Evolutionary conservation across 2,113 vertebrate genomes (phyloP).

Genomic region (Silurus glanis): DNA sequence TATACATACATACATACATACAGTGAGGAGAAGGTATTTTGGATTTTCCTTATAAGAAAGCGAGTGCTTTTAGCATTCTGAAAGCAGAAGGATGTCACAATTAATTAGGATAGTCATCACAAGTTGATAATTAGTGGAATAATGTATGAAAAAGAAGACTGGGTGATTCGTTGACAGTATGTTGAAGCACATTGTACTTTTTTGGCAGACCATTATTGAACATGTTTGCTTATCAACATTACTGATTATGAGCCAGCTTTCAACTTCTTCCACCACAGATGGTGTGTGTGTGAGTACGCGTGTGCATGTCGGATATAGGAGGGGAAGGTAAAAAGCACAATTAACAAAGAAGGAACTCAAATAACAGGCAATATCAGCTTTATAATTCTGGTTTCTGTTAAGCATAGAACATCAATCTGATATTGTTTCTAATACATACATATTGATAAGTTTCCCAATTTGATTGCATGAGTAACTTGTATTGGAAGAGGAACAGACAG

Average conservation of each 20-base stretch:
- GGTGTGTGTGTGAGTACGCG: background rate
- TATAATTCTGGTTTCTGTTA: background rate
- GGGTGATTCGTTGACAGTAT: background rate
- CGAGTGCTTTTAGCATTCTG: background rate
- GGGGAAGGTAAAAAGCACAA: background rate
- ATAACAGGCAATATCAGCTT: constrained; percentile 42
- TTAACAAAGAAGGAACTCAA: background rate
- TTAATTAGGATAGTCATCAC: too few species aligned
- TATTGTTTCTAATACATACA: background rate
- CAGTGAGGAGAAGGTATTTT: background rate
- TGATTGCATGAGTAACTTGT: background rate
- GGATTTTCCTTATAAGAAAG: background rate
- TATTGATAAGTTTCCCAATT: background rate
- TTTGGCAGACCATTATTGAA: background rate
- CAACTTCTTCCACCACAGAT: background rate
- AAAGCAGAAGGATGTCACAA: background rate
- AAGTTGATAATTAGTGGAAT: background rate
- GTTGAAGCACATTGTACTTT: background rate
- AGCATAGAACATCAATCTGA: background rate
- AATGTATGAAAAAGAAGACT: background rate
- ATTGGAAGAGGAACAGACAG: background rate
- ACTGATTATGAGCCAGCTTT: background rate
- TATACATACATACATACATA: too few species aligned
- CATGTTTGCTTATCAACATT: background rate
- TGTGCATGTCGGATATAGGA: background rate